Evolutionary conservation across 2,888 invertebrate genomes (phyloP).

Genomic region (Drosophila percnosoma): DNA sequence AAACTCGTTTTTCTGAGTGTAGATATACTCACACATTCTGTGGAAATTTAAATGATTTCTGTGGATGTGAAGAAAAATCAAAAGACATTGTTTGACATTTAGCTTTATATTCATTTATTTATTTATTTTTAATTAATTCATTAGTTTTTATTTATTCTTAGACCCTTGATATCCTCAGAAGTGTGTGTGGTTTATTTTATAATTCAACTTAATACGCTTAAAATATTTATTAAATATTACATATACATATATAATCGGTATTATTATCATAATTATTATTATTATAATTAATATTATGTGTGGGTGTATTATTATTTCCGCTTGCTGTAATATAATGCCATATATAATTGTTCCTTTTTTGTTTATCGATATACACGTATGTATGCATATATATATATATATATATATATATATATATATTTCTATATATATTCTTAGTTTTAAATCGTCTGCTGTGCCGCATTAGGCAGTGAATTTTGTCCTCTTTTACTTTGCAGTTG

Average conservation of each 20-base stretch:
- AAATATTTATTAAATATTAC: conserved; percentile 63
- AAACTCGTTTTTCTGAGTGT: background rate
- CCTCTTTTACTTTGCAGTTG: conserved; percentile 9
- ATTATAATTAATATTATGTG: conserved; percentile 52
- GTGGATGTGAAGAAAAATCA: background rate
- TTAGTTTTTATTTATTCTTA: conserved; percentile 83
- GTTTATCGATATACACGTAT: conserved; percentile 43
- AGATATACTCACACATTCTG: background rate
- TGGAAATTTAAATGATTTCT: background rate
- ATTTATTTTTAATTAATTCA: conserved; percentile 83
- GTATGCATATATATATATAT: conserved; percentile 17
- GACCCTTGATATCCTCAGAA: conserved; percentile 85
- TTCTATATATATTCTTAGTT: conserved; percentile 50
- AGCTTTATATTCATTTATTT: conserved; percentile 79
- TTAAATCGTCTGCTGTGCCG: conserved; percentile 31
- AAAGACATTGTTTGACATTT: conserved; percentile 64
- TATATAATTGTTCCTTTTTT: conserved; percentile 63
- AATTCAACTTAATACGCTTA: conserved; percentile 76
- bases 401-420: conserved; percentile 18
- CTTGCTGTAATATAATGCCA: conserved; percentile 73
- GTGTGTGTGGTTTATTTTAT: conserved; percentile 74
- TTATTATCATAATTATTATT: conserved; percentile 45
- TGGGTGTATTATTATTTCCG: conserved; percentile 61
- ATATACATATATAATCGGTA: conserved; percentile 64
- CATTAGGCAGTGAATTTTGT: conserved; percentile 28